A percentile compares a stretch with the other conserved stretches of the same genome.
Conservation (phyloP, 1,140 invertebrate genomes). For the Zaprionus gabonicus region DNA sequence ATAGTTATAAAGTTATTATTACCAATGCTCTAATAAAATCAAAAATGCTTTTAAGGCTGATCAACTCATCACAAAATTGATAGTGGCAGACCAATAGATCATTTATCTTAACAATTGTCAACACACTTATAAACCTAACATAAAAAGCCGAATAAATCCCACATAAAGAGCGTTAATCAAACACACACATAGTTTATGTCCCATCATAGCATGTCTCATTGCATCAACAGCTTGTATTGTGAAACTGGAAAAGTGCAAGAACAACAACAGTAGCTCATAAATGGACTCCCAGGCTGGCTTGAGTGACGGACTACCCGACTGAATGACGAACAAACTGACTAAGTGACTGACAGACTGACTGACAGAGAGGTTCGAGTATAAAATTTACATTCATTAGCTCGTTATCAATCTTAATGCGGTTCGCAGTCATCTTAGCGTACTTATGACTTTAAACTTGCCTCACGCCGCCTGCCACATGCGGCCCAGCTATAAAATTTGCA, state of each 20-base stretch:
- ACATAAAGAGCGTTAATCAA: background rate
- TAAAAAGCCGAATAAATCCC: background rate
- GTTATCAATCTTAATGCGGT: conserved; percentile 80
- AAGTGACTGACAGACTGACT: conserved; percentile 39
- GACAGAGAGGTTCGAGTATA: conserved; percentile 46
- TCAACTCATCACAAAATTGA: background rate
- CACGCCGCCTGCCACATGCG: conserved; percentile 37
- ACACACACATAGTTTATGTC: background rate
- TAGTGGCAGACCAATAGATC: background rate
- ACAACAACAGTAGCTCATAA: conserved; percentile 44
- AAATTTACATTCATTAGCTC: conserved; percentile 83
- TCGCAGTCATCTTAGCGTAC: conserved; percentile 46
- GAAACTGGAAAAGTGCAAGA: conserved; percentile 39
- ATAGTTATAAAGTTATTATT: too few relatives aligned
- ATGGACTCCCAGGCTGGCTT: conserved; percentile 29
- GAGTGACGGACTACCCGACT: conserved; percentile 5
- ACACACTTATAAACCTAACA: background rate
- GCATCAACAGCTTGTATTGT: conserved; percentile 17
- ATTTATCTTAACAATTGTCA: background rate
- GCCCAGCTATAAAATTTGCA: conserved; percentile 56
- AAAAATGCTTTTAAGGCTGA: too few relatives aligned
- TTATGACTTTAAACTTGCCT: conserved; percentile 31
- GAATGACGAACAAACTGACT: conserved; percentile 27
- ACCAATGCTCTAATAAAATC: too few relatives aligned
- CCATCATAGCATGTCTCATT: background rate